A percentile compares a stretch with the other conserved stretches of the same genome.
These are phyloP conservation scores for Oligia latruncula DNA, from an alignment of 2,888 invertebrate species.

Conservation along the genomic window DNA sequence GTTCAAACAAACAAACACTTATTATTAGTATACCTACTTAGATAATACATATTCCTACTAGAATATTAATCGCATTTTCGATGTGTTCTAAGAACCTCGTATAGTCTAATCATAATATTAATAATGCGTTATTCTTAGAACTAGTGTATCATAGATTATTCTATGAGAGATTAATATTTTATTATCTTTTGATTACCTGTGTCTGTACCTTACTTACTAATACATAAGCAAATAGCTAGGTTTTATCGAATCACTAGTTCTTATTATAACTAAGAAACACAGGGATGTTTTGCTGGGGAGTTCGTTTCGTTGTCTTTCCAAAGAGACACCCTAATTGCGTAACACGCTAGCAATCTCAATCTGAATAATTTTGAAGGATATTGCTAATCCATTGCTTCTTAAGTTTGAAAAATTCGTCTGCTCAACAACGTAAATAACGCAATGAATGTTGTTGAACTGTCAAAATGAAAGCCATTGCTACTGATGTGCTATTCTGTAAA, in stretches of 20 bases:
- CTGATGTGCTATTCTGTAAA: too few species aligned
- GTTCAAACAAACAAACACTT: too few species aligned
- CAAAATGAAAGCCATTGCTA: too few species aligned
- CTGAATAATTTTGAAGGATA: too few species aligned
- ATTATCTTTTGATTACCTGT: slow-evolving; percentile 41
- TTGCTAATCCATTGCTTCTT: background rate
- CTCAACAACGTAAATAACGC: background rate
- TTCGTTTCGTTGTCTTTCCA: background rate
- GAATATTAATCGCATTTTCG: slow-evolving; percentile 22
- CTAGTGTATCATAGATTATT: slow-evolving; percentile 34
- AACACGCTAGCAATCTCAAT: too few species aligned
- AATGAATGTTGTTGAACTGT: too few species aligned
- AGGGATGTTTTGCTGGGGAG: background rate
- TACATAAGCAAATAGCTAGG: background rate
- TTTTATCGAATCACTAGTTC: background rate
- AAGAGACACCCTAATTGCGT: too few species aligned
- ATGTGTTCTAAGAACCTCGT: slow-evolving; percentile 33
- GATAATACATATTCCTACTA: background rate
- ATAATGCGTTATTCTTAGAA: slow-evolving; percentile 42
- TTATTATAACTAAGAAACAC: background rate
- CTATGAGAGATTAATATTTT: slow-evolving; percentile 28
- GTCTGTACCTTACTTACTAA: background rate
- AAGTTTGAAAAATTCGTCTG: background rate
- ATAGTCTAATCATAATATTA: slow-evolving; percentile 28
- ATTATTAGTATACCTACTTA: too few species aligned